Conservation (phyloP, 2,888 invertebrate genomes). For the Leptopilina drosophilae region DNA sequence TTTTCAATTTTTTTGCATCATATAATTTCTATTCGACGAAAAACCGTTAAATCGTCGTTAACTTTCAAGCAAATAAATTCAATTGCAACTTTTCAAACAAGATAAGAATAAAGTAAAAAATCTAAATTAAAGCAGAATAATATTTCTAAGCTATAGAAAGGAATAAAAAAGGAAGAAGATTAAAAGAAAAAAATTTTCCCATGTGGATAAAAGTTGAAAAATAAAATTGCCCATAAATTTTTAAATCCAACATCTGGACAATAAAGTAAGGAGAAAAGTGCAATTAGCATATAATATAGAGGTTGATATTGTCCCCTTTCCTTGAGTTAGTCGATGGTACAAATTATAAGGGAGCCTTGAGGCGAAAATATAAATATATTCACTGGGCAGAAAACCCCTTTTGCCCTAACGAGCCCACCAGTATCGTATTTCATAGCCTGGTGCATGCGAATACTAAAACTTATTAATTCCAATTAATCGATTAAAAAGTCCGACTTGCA, state of each 20-base stretch:
- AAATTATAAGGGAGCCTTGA: constrained; percentile 60
- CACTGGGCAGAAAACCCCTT: constrained; percentile 67
- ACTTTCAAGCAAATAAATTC: constrained; percentile 35
- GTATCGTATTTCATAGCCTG: constrained; percentile 74
- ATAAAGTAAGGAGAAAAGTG: constrained; percentile 2
- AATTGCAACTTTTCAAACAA: background rate
- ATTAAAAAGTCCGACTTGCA: constrained; percentile 66
- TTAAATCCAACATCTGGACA: constrained; percentile 13
- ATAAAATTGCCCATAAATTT: background rate
- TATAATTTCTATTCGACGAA: constrained; percentile 25
- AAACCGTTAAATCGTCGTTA: constrained; percentile 53
- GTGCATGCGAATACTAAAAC: constrained; percentile 71
- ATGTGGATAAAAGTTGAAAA: background rate
- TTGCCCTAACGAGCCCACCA: constrained; percentile 66
- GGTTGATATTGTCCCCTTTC: constrained; percentile 6
- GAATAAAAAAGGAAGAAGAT: background rate
- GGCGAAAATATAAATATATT: constrained; percentile 47
- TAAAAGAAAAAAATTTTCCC: background rate
- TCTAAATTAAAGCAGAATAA: background rate
- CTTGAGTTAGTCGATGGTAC: constrained; percentile 10
- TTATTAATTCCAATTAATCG: constrained; percentile 75
- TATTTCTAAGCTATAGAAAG: too few species aligned
- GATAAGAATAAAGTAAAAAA: background rate
- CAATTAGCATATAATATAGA: constrained; percentile 27
- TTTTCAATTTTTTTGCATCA: constrained; percentile 9